Evolutionary conservation across 2,888 invertebrate species (phyloP), one percentile per base, ranked within the genome.

Genomic region (Apodemia duryi): DNA sequence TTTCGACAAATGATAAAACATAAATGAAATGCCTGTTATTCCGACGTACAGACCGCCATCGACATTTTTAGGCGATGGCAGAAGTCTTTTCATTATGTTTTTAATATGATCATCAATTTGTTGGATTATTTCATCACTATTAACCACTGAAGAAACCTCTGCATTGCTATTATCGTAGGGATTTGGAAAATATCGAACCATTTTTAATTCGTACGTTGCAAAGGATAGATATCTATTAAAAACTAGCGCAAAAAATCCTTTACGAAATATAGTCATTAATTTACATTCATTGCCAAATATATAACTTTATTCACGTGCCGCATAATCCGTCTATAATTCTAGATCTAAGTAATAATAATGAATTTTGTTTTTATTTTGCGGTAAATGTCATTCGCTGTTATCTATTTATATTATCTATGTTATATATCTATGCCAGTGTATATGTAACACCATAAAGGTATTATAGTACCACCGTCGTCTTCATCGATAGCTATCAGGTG

Each of bases 1-100:
- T 76, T 93, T 93, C 21, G 94, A 92, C 64, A 97, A 78, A 75
- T 94, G 93, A 80, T 95, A 95, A 75, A 95, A 95, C 95, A 96
- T 96, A 78, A 94, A 97, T 0, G 95, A 94, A 63, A 96, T 92
- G 10, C 97, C 96, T 60, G 94, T 93, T 43, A 94, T 84, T 1
- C 96, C 96, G 60, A 95, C 93, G 78, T 96, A 96, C 2, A 96
- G 75, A 0, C 95, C 95, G 10, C 91, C 91, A 10, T 87, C 86
- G 7, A 95, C 94, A 76, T 94, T 83, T 68, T 83, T 85, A 1
- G 72, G 75, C 0, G 77, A 71, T 1, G 91, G 86, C 63, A 77
- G 82, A 62, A 86, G 67, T 21, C 85, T 83, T 69, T 86, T 89
- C 1, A 76, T 72, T 66, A 91, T 91, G 66, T 73, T 85, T 61